Percentiles rank a stretch among this genome's conserved stretches.
Conservation (phyloP, 2,113 vertebrate genomes). For the Clarias macrocephalus region DNA sequence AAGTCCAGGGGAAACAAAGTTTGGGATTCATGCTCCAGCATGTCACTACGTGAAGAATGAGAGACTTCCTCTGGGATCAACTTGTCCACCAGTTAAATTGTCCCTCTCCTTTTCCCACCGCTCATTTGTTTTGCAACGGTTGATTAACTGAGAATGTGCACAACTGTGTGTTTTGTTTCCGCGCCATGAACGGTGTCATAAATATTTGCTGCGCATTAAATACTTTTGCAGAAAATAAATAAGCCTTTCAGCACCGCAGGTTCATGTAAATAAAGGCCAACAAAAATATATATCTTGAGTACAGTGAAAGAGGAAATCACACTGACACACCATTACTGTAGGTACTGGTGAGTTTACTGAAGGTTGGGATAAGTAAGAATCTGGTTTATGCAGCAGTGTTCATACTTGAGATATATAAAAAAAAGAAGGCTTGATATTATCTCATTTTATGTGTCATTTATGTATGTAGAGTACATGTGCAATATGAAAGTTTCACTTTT, state of each 20-base stretch:
- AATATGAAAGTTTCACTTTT: too few relatives aligned
- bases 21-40: conserved; percentile 24
- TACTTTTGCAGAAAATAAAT: conserved; percentile 71
- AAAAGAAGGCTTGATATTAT: too few relatives aligned
- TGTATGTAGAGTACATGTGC: too few relatives aligned
- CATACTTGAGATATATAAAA: conserved; percentile 48
- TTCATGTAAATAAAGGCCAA: conserved; percentile 67
- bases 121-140: conserved; percentile 71
- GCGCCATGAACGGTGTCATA: conserved; percentile 70
- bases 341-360: conserved; percentile 70
- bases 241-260: conserved; percentile 70
- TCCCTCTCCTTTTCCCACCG: conserved; percentile 50
- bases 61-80: conserved; percentile 54
- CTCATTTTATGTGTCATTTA: too few relatives aligned
- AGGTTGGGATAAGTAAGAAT: conserved; percentile 70
- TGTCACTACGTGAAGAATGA: conserved; percentile 33
- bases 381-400: conserved; percentile 71
- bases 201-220: conserved; percentile 77
- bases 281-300: conserved; percentile 67
- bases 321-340: conserved; percentile 64
- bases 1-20: conserved; percentile 18
- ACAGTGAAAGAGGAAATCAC: conserved; percentile 66
- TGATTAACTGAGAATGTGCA: conserved; percentile 72
- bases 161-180: conserved; percentile 72
- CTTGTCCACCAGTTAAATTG: conserved; percentile 47